Conservation (phyloP, 2,888 invertebrate genomes). For the Chelonus formosanus region DNA sequence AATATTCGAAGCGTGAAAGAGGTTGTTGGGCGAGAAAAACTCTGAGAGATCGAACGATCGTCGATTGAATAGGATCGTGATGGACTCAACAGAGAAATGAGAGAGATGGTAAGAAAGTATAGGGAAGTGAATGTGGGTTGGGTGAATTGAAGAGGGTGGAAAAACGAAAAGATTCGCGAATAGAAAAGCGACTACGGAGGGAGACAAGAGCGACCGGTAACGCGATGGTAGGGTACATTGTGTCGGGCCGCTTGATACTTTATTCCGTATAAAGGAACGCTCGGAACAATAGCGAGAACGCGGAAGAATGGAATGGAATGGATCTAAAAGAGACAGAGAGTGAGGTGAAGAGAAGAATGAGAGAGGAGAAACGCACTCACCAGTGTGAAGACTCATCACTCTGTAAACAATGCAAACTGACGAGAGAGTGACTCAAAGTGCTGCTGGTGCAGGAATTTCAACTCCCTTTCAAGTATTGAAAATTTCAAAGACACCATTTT, state of each 20-base stretch:
- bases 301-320: slow-evolving; percentile 62
- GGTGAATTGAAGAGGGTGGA: slow-evolving; percentile 22
- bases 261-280: slow-evolving; percentile 63
- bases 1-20: slow-evolving; percentile 33
- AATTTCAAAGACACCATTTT: not conserved
- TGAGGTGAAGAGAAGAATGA: slow-evolving; percentile 32
- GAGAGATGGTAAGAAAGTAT: slow-evolving; percentile 17
- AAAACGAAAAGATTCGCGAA: slow-evolving; percentile 38
- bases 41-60: slow-evolving; percentile 36
- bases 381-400: slow-evolving; percentile 64
- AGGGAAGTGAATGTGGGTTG: slow-evolving; percentile 9
- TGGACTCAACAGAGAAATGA: slow-evolving; percentile 23
- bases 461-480: slow-evolving; percentile 1
- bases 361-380: slow-evolving; percentile 39
- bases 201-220: slow-evolving; percentile 44
- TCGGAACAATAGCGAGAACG: slow-evolving; percentile 61
- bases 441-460: slow-evolving; percentile 28
- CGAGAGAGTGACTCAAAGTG: slow-evolving; percentile 57
- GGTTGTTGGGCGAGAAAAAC: slow-evolving; percentile 43
- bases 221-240: slow-evolving; percentile 58
- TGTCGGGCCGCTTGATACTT: slow-evolving; percentile 62
- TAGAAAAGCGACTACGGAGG: slow-evolving; percentile 34
- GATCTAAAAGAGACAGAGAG: slow-evolving; percentile 53
- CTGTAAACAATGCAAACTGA: slow-evolving; percentile 60
- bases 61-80: slow-evolving; percentile 35